These are phyloP conservation scores for Peromyscus melanophrys DNA, from an alignment of 2,797 vertebrate species.

Conservation along the genomic window DNA sequence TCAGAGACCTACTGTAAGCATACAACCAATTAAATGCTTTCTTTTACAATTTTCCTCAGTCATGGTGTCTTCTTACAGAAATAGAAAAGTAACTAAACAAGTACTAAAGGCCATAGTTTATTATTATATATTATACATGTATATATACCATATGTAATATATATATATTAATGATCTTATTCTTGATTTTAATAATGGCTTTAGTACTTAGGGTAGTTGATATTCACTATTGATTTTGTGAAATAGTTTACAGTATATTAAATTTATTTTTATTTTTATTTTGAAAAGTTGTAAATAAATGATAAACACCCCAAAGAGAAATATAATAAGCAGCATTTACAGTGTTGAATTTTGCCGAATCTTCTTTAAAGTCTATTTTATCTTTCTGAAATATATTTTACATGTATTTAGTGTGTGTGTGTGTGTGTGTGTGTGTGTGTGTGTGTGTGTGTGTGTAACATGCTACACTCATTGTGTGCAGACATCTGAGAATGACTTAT, in stretches of 20 bases:
- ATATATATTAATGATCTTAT: not conserved
- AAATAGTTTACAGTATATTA: not conserved
- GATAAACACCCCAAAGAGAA: not conserved
- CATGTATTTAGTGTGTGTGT: not conserved
- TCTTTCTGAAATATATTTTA: not conserved
- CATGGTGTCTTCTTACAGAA: not conserved
- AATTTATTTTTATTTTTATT: not conserved
- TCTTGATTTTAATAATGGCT: constrained; percentile 16
- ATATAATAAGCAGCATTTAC: not conserved
- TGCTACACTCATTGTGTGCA: not conserved
- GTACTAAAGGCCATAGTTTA: not conserved
- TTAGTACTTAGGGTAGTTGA: not conserved
- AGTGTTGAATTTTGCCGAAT: not conserved
- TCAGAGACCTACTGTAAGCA: not conserved
- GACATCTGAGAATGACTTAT: not conserved
- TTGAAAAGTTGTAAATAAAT: constrained; percentile 2
- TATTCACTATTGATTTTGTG: not conserved
- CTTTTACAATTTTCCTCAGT: not conserved
- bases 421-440: not conserved
- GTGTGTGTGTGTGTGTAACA: not conserved
- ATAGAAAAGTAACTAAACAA: not conserved
- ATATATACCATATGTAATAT: too few species aligned
- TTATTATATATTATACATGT: too few species aligned
- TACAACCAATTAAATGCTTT: not conserved
- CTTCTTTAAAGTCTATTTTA: not conserved